phyloP scores from a whole-genome alignment of 2,113 vertebrate genomes.

The Heterocephalus glaber region DNA sequence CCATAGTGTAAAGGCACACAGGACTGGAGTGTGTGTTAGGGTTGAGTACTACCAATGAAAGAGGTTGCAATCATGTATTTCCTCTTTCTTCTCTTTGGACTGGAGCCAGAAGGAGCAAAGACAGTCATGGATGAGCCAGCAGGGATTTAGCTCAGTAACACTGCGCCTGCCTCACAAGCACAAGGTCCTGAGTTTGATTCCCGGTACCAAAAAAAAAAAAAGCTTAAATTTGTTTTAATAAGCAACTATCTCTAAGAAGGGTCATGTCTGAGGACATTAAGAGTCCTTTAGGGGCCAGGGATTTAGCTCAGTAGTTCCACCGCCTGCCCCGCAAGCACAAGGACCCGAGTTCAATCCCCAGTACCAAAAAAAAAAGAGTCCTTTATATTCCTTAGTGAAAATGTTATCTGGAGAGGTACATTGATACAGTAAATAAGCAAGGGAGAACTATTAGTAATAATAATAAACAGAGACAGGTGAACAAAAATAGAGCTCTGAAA shows the following conservation, averaged over 20 bases:
- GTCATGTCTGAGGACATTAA: background rate
- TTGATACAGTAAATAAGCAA: background rate
- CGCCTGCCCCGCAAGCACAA: no score
- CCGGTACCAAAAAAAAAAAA: no score
- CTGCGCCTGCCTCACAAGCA: no score
- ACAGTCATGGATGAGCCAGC: background rate
- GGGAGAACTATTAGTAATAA: background rate
- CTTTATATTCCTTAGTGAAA: constrained; percentile 40
- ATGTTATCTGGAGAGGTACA: constrained; percentile 38
- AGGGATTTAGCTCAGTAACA: no score
- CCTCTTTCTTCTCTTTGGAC: background rate
- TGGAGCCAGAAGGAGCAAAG: background rate
- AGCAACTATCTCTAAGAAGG: constrained; percentile 10
- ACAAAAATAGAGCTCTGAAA: background rate
- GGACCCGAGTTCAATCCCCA: no score
- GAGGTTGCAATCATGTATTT: background rate
- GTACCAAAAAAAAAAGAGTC: no score
- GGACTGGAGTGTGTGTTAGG: background rate
- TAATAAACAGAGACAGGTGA: constrained; percentile 27
- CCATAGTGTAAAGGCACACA: background rate
- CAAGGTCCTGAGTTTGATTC: no score
- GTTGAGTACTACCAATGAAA: background rate
- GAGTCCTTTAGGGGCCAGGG: background rate
- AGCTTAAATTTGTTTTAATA: no score
- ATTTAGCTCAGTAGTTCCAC: no score